phyloP scores from a whole-genome alignment of 2,113 vertebrate genomes.

The Saguinus midas region DNA sequence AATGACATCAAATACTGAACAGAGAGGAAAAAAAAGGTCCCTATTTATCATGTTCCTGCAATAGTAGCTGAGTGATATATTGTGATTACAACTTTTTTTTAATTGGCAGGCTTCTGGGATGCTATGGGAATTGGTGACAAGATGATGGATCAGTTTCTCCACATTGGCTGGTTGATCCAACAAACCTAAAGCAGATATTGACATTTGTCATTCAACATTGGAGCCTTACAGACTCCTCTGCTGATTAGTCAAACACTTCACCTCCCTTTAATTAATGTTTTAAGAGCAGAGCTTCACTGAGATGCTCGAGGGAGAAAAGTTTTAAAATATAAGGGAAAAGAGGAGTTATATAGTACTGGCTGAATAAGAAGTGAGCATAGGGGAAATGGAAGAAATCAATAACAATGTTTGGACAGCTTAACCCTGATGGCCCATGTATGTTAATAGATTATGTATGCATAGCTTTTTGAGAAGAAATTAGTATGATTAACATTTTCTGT shows the following conservation, averaged over 20 bases:
- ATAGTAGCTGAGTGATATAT: constrained; percentile 82
- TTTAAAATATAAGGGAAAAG: constrained; percentile 79
- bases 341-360: constrained; percentile 78
- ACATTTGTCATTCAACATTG: constrained; percentile 93
- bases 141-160: constrained; percentile 93
- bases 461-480: constrained; percentile 79
- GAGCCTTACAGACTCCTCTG: constrained; percentile 84
- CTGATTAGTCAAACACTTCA: constrained; percentile 93
- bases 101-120: constrained; percentile 86
- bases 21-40: constrained; percentile 69
- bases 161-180: constrained; percentile 93
- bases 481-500: constrained; percentile 83
- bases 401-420: constrained; percentile 84
- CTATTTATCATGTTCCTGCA: constrained; percentile 84
- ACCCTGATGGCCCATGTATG: constrained; percentile 80
- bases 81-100: constrained; percentile 82
- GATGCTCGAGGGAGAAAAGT: constrained; percentile 81
- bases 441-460: constrained; percentile 82
- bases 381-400: constrained; percentile 84
- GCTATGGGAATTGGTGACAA: constrained; percentile 88
- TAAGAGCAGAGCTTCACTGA: constrained; percentile 82
- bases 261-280: constrained; percentile 90
- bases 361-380: constrained; percentile 77
- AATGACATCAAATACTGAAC: constrained; percentile 64
- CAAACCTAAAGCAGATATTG: constrained; percentile 90